A percentile compares a stretch with the other conserved stretches of the same genome.
Conservation (phyloP, 2,797 vertebrate species). For the Parotocinclus haroldoi region DNA sequence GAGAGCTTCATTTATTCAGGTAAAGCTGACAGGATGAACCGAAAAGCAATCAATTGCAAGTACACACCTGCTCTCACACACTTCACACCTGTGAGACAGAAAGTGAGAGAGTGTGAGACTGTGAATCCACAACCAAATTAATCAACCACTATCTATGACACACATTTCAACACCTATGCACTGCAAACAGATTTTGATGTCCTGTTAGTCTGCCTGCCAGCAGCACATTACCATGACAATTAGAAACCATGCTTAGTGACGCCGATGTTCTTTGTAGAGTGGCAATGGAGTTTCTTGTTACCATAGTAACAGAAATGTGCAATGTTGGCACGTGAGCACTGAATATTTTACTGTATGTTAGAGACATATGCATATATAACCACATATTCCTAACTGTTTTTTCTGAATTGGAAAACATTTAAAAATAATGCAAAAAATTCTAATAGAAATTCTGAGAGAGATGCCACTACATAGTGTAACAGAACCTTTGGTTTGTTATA, state of each 20-base stretch:
- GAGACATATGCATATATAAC: constrained; percentile 8
- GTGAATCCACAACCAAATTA: neutral
- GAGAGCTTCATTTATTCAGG: neutral
- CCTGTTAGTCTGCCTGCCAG: constrained; percentile 33
- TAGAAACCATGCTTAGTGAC: constrained; percentile 32
- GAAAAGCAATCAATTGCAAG: neutral
- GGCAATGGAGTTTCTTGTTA: constrained; percentile 52
- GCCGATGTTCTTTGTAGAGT: constrained; percentile 13
- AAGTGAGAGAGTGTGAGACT: neutral
- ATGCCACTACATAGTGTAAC: neutral
- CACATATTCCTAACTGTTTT: neutral
- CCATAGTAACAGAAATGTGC: constrained; percentile 68
- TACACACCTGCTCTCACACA: constrained; percentile 15
- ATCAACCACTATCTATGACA: neutral
- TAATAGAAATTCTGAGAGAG: too few species aligned
- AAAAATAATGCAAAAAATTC: neutral
- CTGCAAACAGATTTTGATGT: constrained; percentile 26
- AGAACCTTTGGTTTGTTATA: neutral
- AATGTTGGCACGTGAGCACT: constrained; percentile 50
- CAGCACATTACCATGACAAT: constrained; percentile 31
- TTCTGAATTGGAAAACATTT: neutral
- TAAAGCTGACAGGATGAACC: neutral
- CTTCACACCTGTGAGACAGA: neutral
- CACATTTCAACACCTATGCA: neutral
- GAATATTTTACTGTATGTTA: constrained; percentile 42